Percentiles rank a stretch among this genome's conserved stretches.
These are phyloP conservation scores for Stichodactyla helianthus DNA, from an alignment of 64 coral and sea anemone species.

Conservation along the genomic window DNA sequence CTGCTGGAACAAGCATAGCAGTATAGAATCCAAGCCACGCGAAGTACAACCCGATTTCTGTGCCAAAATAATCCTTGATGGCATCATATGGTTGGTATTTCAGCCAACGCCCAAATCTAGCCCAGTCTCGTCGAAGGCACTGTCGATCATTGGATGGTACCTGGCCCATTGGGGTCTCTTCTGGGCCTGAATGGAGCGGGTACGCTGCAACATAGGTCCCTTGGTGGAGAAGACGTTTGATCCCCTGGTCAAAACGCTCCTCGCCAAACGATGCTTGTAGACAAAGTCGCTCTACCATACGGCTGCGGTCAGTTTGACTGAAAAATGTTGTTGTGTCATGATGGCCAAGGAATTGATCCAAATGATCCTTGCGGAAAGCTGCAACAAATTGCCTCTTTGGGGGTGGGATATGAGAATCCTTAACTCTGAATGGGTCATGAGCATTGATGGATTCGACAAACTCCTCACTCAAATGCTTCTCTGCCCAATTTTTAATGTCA, in stretches of 20 bases:
- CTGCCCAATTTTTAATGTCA: conserved; percentile 63
- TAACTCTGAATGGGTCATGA: conserved; percentile 64
- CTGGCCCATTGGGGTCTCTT: conserved; percentile 37
- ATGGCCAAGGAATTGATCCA: conserved; percentile 53
- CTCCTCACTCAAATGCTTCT: conserved; percentile 52
- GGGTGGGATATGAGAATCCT: conserved; percentile 42
- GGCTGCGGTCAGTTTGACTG: conserved; percentile 73
- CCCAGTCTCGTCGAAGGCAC: conserved; percentile 75
- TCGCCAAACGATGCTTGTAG: conserved; percentile 63
- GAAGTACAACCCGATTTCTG: conserved; percentile 90
- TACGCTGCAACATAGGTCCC: conserved; percentile 65
- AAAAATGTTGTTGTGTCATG: conserved; percentile 75
- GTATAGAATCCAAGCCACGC: conserved; percentile 97
- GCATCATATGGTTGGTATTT: conserved; percentile 95
- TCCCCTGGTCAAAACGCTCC: conserved; percentile 73
- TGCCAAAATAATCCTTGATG: conserved; percentile 93
- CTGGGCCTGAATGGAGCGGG: conserved; percentile 79
- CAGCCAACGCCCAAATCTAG: conserved; percentile 72
- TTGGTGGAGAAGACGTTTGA: conserved; percentile 68
- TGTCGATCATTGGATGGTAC: conserved; percentile 70
- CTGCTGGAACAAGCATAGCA: conserved; percentile 82
- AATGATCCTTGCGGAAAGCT: conserved; percentile 56
- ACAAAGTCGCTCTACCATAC: conserved; percentile 80
- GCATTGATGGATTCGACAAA: conserved; percentile 37
- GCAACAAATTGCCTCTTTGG: conserved; percentile 70